Evolutionary conservation across 2,888 invertebrate genomes (phyloP).

Genomic region (Pomacea canaliculata): DNA sequence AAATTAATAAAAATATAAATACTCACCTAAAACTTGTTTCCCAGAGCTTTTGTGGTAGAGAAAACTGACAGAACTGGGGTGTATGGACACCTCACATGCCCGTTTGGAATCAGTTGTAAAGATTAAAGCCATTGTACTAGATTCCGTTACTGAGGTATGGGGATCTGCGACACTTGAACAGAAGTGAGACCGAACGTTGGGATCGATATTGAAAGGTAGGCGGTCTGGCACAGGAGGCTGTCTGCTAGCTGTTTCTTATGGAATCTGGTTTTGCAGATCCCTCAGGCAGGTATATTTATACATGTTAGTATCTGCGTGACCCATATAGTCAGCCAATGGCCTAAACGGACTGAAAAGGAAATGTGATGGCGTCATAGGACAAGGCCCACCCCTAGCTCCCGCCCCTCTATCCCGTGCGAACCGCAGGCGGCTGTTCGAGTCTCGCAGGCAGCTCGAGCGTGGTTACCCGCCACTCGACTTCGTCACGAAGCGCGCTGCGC

Average conservation of each 20-base stretch:
- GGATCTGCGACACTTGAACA: too few relatives aligned
- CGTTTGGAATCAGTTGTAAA: conserved; percentile 18
- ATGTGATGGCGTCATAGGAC: conserved; percentile 4
- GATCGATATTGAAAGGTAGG: too few relatives aligned
- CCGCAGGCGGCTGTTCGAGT: too few relatives aligned
- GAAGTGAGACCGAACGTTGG: too few relatives aligned
- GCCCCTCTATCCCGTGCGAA: not conserved
- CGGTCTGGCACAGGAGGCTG: too few relatives aligned
- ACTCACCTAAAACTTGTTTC: conserved; percentile 16
- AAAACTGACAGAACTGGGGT: conserved; percentile 10
- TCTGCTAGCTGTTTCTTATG: too few relatives aligned
- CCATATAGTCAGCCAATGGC: not conserved
- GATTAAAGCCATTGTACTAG: conserved; percentile 1
- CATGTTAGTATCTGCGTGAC: not conserved
- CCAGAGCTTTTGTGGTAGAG: conserved; percentile 15
- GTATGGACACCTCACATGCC: conserved; percentile 13
- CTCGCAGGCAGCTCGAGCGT: too few relatives aligned
- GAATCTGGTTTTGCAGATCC: too few relatives aligned
- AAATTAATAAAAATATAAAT: too few relatives aligned
- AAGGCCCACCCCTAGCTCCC: conserved; percentile 12
- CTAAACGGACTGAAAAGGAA: not conserved
- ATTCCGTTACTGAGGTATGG: too few relatives aligned
- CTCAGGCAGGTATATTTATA: conserved; percentile 1
- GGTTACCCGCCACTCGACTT: too few relatives aligned
- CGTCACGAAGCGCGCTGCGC: too few relatives aligned